Base-by-base conservation (phyloP, 2,113 vertebrate species). In the Coturnix japonica region DNA sequence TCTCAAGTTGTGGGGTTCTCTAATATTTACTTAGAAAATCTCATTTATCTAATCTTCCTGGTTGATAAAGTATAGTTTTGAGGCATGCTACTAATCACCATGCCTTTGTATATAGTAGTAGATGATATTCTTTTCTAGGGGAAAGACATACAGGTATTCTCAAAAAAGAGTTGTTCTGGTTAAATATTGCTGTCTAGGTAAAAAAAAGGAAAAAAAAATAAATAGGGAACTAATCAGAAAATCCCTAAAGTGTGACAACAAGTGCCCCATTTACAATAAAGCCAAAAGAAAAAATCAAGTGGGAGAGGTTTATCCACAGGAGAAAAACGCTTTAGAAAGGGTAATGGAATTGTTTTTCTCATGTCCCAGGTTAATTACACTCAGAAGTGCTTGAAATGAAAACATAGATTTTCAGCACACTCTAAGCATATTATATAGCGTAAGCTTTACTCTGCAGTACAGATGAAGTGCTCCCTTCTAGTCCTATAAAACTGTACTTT, bases 361-460 rank as follows among this genome's bases (percentile, higher is more conserved):
- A 15, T 90, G 90, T 91, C 94, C 93, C 96, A 92, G 95, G 96
- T 97, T 97, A 97, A 97, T 97, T 98, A 96, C 95, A 82, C 95
- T 89, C 89, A 96, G 95, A 97, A 97, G 94, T 77, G 37, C 95
- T 97, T 96, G 96, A 96, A 94, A 96, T 97, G 92, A 92, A 94
- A 90, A 96, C 96, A 94, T 85, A 93, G 88, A 96, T 96, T 95
- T 96, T 96, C 93, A 92, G 83, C 91, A 87, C 86, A 81, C 90
- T 95, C 93, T 93, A 79, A 71, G 95, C 92, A 85, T 89, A 85
- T 91, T 96, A 69, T 87, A 67, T 80, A 76, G 90, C 82, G 79
- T 33, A 89, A 93, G 80, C 61, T 81, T 97, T 84, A 91, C 85
- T 73, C 82, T 93, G 94, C 85, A 37, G 79, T 96, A 85, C 92